Evolutionary conservation across 2,113 vertebrate genomes (phyloP).

Genomic region (Psittacula cyanocephala): DNA sequence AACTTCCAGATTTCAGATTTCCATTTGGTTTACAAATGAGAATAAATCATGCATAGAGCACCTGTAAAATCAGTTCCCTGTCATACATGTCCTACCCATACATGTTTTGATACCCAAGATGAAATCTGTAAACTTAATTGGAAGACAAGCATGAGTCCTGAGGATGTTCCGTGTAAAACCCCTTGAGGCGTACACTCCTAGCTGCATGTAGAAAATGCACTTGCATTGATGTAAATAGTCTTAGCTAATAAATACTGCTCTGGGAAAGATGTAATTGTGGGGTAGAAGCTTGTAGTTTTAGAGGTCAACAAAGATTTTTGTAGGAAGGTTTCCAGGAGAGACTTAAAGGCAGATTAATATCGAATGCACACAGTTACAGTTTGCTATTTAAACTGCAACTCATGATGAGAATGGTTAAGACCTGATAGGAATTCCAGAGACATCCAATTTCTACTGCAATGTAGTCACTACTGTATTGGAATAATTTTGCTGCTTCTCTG

Average conservation of each 20-base stretch:
- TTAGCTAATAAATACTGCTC: neutral
- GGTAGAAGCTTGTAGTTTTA: neutral
- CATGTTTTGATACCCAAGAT: neutral
- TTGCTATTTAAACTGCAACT: neutral
- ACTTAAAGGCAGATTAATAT: neutral
- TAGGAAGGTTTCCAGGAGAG: neutral
- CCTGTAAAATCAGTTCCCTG: neutral
- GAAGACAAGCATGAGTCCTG: neutral
- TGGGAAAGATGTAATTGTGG: neutral
- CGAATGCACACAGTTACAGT: neutral
- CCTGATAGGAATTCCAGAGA: neutral
- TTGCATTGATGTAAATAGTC: neutral
- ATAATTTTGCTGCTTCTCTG: neutral
- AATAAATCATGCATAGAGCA: neutral
- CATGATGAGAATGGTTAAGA: neutral
- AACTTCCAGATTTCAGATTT: neutral
- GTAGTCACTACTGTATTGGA: neutral
- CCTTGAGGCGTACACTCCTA: neutral
- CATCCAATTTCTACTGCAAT: neutral
- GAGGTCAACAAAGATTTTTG: neutral
- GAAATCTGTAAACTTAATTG: neutral
- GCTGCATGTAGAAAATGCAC: neutral
- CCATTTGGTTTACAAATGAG: neutral
- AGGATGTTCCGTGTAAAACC: neutral
- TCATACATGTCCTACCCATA: neutral